Evolutionary conservation across 2,888 invertebrate genomes (phyloP).

Genomic region (Lasius platythorax): DNA sequence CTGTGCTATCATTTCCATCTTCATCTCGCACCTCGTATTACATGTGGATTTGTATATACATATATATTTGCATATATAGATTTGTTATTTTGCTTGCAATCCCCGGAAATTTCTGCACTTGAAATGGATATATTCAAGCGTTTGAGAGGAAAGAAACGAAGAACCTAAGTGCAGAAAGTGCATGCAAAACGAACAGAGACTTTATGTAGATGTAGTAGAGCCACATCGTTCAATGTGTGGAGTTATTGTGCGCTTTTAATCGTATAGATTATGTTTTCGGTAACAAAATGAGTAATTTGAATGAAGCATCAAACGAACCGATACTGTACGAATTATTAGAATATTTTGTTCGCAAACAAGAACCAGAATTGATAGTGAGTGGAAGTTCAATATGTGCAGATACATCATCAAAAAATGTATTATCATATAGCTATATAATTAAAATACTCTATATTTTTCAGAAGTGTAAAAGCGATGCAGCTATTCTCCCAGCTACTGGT

Average conservation of each 20-base stretch:
- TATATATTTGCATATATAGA: neutral
- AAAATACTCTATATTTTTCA: conserved; percentile 62
- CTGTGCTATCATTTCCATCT: too few species aligned
- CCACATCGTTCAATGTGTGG: neutral
- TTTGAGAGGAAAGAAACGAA: neutral
- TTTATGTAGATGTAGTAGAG: neutral
- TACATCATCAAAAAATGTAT: neutral
- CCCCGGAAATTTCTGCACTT: neutral
- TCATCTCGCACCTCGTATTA: too few species aligned
- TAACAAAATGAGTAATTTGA: conserved; percentile 72
- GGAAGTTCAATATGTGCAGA: conserved; percentile 79
- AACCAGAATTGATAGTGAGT: conserved; percentile 89
- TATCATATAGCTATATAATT: neutral
- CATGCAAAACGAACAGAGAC: neutral
- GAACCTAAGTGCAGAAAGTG: neutral
- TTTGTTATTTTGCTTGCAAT: neutral
- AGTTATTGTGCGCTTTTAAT: neutral
- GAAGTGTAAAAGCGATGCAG: conserved; percentile 83
- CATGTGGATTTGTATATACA: neutral
- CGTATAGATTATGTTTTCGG: conserved; percentile 62
- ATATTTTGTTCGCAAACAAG: conserved; percentile 91
- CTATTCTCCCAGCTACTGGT: conserved; percentile 81
- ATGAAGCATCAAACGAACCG: conserved; percentile 81
- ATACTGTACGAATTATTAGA: conserved; percentile 90
- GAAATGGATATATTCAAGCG: neutral